phyloP scores from a whole-genome alignment of 2,113 vertebrate genomes.

The Anarrhichthys ocellatus region DNA sequence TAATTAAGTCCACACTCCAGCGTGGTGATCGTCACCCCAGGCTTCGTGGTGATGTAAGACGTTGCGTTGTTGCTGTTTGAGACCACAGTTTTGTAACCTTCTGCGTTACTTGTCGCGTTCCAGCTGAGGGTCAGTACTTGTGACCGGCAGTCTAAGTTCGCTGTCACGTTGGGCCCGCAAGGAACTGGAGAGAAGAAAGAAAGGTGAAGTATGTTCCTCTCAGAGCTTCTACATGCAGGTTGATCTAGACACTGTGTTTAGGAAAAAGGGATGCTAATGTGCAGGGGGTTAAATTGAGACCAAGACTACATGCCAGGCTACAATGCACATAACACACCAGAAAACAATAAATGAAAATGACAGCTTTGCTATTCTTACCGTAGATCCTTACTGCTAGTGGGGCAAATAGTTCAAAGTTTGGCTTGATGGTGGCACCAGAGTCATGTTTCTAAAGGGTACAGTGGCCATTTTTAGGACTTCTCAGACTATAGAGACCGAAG shows the following conservation, averaged over 20 bases:
- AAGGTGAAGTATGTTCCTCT: neutral
- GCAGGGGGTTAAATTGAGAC: neutral
- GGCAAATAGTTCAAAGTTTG: neutral
- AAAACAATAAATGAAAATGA: neutral
- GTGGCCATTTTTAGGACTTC: neutral
- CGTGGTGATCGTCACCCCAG: constrained; percentile 36
- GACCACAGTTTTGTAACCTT: constrained; percentile 60
- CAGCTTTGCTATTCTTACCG: neutral
- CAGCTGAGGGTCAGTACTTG: constrained; percentile 69
- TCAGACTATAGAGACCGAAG: neutral
- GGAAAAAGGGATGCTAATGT: neutral
- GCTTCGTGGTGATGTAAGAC: constrained; percentile 59
- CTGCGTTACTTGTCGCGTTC: constrained; percentile 42
- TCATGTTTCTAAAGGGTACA: neutral
- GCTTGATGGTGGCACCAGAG: neutral
- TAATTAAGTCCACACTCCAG: constrained; percentile 75
- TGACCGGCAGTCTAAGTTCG: constrained; percentile 67
- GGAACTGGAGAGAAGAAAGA: constrained; percentile 68
- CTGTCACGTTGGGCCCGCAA: constrained; percentile 75
- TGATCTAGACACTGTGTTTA: neutral
- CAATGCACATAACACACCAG: neutral
- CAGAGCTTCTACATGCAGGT: neutral
- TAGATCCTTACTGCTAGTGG: neutral
- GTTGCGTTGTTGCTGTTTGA: constrained; percentile 5
- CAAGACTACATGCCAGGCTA: neutral